These are phyloP conservation scores for Chymomyza costata DNA, from an alignment of 1,140 invertebrate species.

Conservation along the genomic window DNA sequence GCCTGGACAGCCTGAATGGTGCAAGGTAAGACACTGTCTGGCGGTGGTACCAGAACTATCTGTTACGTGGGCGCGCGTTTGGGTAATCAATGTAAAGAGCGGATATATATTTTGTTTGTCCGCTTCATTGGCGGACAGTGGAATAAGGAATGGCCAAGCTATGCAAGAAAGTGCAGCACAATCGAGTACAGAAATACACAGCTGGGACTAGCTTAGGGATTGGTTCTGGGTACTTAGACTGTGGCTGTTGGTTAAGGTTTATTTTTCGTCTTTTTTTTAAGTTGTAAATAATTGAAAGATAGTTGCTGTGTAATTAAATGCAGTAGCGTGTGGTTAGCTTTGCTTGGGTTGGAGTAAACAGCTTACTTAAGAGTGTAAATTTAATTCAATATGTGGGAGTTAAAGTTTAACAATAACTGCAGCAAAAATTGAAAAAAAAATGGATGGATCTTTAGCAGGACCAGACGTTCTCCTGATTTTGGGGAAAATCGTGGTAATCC, in stretches of 20 bases:
- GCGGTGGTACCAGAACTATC: slow-evolving; percentile 17
- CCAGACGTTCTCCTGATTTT: no score
- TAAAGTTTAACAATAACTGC: no score
- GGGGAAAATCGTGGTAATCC: no score
- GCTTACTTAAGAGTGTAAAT: no score
- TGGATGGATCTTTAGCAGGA: no score
- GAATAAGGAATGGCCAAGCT: no score
- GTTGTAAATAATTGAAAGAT: slow-evolving; percentile 75
- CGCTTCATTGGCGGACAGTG: slow-evolving; percentile 56
- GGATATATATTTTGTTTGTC: slow-evolving; percentile 73
- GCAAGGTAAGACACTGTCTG: slow-evolving; percentile 12
- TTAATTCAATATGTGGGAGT: no score
- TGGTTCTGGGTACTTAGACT: background rate
- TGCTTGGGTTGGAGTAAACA: background rate
- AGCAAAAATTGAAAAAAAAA: no score
- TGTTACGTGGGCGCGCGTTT: slow-evolving; percentile 28
- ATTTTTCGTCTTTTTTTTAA: slow-evolving; percentile 52
- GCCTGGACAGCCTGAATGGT: no score
- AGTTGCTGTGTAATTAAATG: slow-evolving; percentile 74
- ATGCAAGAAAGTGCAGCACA: no score
- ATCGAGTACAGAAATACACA: slow-evolving; percentile 12
- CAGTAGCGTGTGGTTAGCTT: slow-evolving; percentile 38
- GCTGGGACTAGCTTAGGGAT: slow-evolving; percentile 14
- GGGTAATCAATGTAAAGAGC: slow-evolving; percentile 72
- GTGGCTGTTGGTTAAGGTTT: background rate